Evolutionary conservation across 2,113 vertebrate species (phyloP), one percentile per base, ranked within the genome.

Genomic region (Oophaga pumilio): DNA sequence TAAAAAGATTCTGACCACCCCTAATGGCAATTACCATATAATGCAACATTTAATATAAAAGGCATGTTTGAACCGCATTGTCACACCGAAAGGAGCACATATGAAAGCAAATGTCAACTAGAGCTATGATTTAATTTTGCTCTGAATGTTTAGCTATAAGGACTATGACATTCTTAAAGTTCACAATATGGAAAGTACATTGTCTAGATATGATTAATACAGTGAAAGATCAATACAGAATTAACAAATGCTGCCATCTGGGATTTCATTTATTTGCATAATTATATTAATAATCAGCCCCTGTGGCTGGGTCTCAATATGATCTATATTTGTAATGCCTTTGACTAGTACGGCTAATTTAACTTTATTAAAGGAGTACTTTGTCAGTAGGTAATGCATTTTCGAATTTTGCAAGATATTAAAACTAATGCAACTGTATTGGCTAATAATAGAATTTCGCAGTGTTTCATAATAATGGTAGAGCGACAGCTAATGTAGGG

Each of bases 191-290:
- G 49, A 87, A 87, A 87, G 53, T 73, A 87, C 53, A 81, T 82
- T 87, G 85, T 87, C 77, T 87, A 80, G 64, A 81, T 78, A 86
- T 87, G 85, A 87, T 87, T 87, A 87, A 87, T 87, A 80, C 66
- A 80, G 77, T 24, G 28, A 69, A 57, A 87, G 85, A 87, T 87
- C 85, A 82, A 79, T 87, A 73, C 49, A 62, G 84, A 77, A 86
- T 78, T 86, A 86, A 76, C 59, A 86, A 86, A 64, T 82, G 52
- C 85, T 81, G 64, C 66, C 85, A 87, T 87, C 85, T 73, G 77
- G 77, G 77, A 81, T 24, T 66, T 60, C 62, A 49, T 56, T 73
- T 82, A 73, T 87, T 81, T 87, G 77, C 76, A 87, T 87, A 87
- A 87, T 87, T 81, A 87, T 87, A 87, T 71, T 81, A 80, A 87